Conservation (phyloP, 1,140 invertebrate genomes). For the Chlorops oryzae region DNA sequence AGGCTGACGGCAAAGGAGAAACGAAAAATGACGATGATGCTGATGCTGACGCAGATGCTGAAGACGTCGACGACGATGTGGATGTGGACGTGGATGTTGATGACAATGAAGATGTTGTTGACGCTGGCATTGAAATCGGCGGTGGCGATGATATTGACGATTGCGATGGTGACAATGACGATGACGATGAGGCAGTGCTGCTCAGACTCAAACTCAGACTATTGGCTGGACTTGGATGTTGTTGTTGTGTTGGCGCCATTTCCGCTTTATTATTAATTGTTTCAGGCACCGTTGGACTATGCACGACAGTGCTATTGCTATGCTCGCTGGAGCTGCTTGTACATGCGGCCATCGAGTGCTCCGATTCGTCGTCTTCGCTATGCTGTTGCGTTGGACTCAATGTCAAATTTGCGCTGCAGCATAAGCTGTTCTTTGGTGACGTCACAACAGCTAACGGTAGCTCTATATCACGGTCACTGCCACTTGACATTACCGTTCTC, state of each 20-base stretch:
- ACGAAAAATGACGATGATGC: too few species aligned
- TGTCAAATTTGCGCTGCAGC: conserved; percentile 2
- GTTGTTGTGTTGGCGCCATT: conserved; percentile 11
- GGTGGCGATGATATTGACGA: not conserved
- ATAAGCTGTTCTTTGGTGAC: conserved; percentile 12
- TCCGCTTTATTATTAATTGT: too few species aligned
- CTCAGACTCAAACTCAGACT: conserved; percentile 26
- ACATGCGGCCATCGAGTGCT: conserved; percentile 36
- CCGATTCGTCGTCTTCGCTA: conserved; percentile 37
- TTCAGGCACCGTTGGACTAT: conserved; percentile 28
- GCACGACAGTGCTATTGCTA: conserved; percentile 42
- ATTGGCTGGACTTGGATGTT: conserved; percentile 19
- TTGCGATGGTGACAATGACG: not conserved
- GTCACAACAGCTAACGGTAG: not conserved
- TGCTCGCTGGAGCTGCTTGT: conserved; percentile 44
- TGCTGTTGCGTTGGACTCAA: conserved; percentile 13
- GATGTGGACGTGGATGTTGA: conserved; percentile 21
- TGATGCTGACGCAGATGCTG: not conserved
- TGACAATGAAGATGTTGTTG: conserved; percentile 18
- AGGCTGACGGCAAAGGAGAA: not conserved
- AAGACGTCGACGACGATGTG: not conserved
- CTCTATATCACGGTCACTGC: conserved; percentile 25
- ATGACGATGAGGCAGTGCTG: conserved; percentile 16
- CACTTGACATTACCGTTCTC: too few species aligned
- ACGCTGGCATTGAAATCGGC: conserved; percentile 12